These are phyloP conservation scores for Hipposideros armiger DNA, from an alignment of 2,113 vertebrate genomes.

Conservation along the genomic window DNA sequence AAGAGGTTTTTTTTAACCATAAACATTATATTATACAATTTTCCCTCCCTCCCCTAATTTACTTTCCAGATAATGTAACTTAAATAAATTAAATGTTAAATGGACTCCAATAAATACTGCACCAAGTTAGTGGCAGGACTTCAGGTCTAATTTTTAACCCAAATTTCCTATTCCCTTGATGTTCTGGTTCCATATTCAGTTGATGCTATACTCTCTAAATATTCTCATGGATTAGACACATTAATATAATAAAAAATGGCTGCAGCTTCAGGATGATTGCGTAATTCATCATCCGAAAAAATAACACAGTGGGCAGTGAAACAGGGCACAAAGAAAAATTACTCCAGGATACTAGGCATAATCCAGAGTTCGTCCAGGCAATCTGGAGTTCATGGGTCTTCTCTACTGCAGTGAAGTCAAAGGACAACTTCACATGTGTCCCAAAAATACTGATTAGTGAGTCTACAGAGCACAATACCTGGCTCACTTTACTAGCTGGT, in stretches of 20 bases:
- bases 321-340: not conserved
- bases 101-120: not conserved
- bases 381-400: not conserved
- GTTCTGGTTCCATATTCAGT: not conserved
- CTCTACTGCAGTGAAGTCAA: not conserved
- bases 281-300: not conserved
- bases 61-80: constrained; percentile 26
- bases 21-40: not conserved
- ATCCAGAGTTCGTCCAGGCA: not conserved
- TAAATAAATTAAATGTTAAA: not conserved
- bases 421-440: not conserved
- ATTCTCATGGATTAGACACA: not conserved
- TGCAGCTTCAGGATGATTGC: not conserved
- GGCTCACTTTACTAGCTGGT: not conserved
- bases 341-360: not conserved
- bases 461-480: not conserved
- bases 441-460: not conserved
- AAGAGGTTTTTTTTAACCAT: not conserved
- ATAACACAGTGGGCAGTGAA: not conserved
- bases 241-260: not conserved
- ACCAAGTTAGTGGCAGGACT: not conserved
- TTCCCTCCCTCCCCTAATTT: not conserved
- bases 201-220: not conserved
- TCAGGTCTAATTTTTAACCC: constrained; percentile 28
- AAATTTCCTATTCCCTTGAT: not conserved